phyloP scores from a whole-genome alignment of 2,797 vertebrate species.

The Lemur catta region DNA sequence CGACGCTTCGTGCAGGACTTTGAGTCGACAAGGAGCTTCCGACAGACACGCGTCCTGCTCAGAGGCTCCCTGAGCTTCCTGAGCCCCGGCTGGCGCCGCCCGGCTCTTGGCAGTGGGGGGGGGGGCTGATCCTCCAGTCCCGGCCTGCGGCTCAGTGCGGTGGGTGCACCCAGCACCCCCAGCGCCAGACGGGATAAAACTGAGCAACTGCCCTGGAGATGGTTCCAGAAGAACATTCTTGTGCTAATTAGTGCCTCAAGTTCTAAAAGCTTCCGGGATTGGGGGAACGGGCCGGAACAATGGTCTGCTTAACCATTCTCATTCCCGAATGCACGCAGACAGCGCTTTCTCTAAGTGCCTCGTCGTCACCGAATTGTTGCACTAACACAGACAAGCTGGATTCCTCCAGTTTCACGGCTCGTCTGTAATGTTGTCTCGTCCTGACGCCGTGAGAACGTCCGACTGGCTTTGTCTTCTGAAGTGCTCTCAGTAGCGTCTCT shows the following conservation, averaged over 20 bases:
- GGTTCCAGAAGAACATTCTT: neutral
- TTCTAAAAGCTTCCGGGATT: neutral
- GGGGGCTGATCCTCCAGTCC: neutral
- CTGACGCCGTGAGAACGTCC: neutral
- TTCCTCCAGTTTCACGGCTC: neutral
- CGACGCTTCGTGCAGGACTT: accelerated
- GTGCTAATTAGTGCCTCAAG: neutral
- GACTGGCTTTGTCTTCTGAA: neutral
- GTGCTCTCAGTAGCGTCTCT: neutral
- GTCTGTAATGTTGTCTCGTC: neutral
- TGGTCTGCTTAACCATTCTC: neutral
- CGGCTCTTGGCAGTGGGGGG: neutral
- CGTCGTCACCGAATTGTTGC: neutral
- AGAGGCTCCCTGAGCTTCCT: accelerated
- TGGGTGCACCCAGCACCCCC: neutral
- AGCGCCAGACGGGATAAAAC: neutral
- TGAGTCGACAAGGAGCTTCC: accelerated
- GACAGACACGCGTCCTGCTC: accelerated
- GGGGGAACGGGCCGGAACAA: neutral
- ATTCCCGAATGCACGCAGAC: neutral
- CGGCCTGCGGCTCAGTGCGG: neutral
- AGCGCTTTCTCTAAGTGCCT: neutral
- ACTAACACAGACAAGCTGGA: neutral
- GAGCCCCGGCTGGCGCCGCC: neutral
- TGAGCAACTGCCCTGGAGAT: accelerated